Evolutionary conservation across 2,797 vertebrate genomes (phyloP).

Genomic region (Alosa sapidissima): DNA sequence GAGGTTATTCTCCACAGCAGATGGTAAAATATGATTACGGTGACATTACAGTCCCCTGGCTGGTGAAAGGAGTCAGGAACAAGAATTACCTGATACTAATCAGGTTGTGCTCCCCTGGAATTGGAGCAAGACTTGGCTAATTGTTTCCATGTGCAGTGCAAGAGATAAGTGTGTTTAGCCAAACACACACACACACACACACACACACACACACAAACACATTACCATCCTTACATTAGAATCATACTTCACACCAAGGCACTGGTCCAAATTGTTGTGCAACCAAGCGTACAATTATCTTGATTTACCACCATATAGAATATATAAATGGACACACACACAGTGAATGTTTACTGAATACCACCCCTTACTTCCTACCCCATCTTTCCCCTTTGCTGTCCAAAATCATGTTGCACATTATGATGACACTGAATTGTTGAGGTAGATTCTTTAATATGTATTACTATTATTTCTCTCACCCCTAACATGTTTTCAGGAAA

Average conservation of each 20-base stretch:
- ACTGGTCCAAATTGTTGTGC: neutral
- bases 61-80: conserved; percentile 49
- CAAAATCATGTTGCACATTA: neutral
- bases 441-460: neutral
- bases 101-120: conserved; percentile 48
- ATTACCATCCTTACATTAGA: neutral
- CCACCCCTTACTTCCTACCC: neutral
- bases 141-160: conserved; percentile 60
- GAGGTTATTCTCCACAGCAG: conserved; percentile 34
- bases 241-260: neutral
- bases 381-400: neutral
- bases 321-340: neutral
- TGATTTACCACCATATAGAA: neutral
- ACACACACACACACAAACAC: conserved; percentile 10
- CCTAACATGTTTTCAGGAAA: neutral
- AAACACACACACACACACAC: neutral
- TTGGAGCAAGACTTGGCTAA: conserved; percentile 43
- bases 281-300: neutral
- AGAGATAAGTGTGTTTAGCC: conserved; percentile 42
- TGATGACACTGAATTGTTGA: neutral
- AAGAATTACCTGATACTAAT: conserved; percentile 60
- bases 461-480: neutral
- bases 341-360: neutral
- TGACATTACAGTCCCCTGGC: conserved; percentile 27
- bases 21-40: conserved; percentile 28